Evolutionary conservation across 2,113 vertebrate species (phyloP).

Genomic region (Corythornis madagascariensis): DNA sequence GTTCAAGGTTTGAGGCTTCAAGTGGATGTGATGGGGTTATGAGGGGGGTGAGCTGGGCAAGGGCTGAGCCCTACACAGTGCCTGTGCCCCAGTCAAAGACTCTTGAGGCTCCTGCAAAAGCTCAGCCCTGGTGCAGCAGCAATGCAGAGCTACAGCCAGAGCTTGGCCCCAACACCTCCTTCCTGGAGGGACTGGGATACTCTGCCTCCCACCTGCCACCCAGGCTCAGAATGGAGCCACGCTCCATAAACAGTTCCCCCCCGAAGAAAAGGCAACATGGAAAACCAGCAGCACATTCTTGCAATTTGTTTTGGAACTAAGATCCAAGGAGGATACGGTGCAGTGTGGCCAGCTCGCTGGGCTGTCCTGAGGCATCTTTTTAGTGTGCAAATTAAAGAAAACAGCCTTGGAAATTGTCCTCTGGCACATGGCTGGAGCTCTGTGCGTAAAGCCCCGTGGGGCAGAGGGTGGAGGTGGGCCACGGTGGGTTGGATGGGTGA

Average conservation of each 20-base stretch:
- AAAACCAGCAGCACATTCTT: constrained; percentile 55
- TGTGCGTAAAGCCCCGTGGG: neutral
- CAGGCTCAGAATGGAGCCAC: neutral
- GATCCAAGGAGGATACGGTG: neutral
- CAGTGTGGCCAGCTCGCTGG: neutral
- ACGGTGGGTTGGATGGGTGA: neutral
- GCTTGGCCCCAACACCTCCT: accelerated
- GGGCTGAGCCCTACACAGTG: neutral
- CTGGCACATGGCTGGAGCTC: neutral
- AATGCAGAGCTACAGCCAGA: neutral
- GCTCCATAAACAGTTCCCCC: neutral
- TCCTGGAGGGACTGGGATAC: neutral
- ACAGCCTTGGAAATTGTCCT: neutral
- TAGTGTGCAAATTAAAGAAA: constrained; percentile 6
- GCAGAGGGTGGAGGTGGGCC: neutral
- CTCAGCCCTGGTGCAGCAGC: neutral
- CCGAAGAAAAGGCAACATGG: neutral
- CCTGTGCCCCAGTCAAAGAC: neutral
- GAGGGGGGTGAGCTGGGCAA: neutral
- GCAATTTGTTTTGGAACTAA: neutral
- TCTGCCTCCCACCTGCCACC: neutral
- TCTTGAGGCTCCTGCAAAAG: accelerated
- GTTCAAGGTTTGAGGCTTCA: accelerated
- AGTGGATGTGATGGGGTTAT: neutral
- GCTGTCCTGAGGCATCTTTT: neutral